Evolutionary conservation across 2,113 vertebrate genomes (phyloP).

Genomic region (Microtus richardsoni): DNA sequence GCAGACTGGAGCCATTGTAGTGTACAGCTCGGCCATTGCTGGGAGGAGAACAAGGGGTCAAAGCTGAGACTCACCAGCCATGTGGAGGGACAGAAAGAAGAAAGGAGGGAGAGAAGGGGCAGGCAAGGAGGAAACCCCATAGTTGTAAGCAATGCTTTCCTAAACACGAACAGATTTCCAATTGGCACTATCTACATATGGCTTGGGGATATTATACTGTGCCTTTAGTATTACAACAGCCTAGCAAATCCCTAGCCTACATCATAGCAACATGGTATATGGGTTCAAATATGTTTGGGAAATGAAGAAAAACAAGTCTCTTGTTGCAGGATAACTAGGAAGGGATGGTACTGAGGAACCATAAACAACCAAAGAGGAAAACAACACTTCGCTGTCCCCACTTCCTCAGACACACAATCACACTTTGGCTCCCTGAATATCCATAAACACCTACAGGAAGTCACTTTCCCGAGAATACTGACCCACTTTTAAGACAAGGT

Average conservation of each 20-base stretch:
- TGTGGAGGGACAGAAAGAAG: not conserved
- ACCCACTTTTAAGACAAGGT: not conserved
- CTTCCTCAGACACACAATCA: not conserved
- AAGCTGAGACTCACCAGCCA: not conserved
- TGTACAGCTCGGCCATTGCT: slow-evolving; percentile 98
- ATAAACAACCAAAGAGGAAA: not conserved
- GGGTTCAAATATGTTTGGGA: not conserved
- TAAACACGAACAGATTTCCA: not conserved
- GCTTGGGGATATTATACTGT: not conserved
- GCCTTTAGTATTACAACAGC: not conserved
- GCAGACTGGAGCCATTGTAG: slow-evolving; percentile 98
- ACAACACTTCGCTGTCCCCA: not conserved
- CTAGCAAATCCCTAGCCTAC: not conserved
- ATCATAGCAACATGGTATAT: not conserved
- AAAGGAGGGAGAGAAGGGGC: not conserved
- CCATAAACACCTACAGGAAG: not conserved
- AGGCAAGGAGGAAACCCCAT: not conserved
- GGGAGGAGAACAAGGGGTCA: slow-evolving; percentile 65
- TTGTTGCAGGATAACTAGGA: not conserved
- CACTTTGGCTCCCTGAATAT: not conserved
- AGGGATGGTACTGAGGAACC: not conserved
- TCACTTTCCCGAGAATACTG: not conserved
- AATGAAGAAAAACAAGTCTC: not conserved
- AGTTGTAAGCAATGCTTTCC: not conserved
- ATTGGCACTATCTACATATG: not conserved